Base-by-base conservation (phyloP, 2,888 invertebrate species). In the Cephus pygmeus region DNA sequence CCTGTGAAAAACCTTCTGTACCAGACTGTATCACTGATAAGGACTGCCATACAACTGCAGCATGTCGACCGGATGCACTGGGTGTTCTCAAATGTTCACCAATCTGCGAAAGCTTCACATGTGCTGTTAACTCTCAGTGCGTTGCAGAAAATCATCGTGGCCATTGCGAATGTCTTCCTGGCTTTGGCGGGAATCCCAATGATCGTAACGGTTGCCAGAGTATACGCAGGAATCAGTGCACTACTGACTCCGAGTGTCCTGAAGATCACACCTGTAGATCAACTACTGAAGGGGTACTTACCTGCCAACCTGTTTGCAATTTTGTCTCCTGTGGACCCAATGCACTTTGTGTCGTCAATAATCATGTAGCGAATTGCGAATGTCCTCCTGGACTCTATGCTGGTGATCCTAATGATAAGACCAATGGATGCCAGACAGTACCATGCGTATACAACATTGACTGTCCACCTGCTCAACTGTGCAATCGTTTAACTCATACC, bases 141-240 rank as follows among this genome's bases (percentile, higher is more conserved):
- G 91, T 96, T 3, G 95, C 96, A 0, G 93, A 92, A 80, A 93
- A 93, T 79, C 97, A 97, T 87, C 93, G 93, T 86, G 96, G 96
- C 73, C 94, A 94, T 87, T 98, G 98, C 89, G 95, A 96, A 87
- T 98, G 98, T 89, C 92, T 96, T 31, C 92, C 94, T 69, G 97
- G 97, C 4, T 98, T 94, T 90, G 94, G 95, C 15, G 98, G 98
- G 69, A 98, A 98, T 92, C 97, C 98, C 31, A 97, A 97, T 87
- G 96, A 97, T 88, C 94, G 98, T 34, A 95, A 95, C 83, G 98
- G 98, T n/a, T 98, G 98, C 87, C 93, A 94, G 84, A 94, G 94
- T 23, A 91, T 95, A 1, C 93, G 94, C 30, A 95, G 94, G 89
- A 95, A 97, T 86, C 94, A 95, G 89, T 98, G 98, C 87, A 92